phyloP scores from a whole-genome alignment of 2,113 vertebrate species.

The Willisornis vidua region DNA sequence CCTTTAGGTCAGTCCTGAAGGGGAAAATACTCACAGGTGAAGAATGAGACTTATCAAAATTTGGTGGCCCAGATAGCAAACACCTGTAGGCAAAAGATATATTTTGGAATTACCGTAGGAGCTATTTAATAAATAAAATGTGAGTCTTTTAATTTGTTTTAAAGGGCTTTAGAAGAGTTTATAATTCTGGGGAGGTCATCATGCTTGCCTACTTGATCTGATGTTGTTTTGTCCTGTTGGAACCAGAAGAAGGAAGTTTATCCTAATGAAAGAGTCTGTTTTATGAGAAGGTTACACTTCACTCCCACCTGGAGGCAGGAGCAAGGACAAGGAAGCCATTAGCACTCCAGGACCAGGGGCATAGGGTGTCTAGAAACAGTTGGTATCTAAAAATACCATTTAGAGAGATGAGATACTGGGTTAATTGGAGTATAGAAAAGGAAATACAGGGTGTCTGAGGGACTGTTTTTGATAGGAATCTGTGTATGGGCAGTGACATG shows the following conservation, averaged over 20 bases:
- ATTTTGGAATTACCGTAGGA: background rate
- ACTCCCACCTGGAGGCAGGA: background rate
- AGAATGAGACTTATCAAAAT: background rate
- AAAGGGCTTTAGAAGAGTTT: background rate
- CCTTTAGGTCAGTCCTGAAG: background rate
- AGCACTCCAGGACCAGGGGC: background rate
- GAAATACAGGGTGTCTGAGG: background rate
- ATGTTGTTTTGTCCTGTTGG: background rate
- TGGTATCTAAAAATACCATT: background rate
- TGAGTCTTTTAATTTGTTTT: background rate
- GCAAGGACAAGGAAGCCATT: background rate
- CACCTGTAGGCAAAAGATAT: background rate
- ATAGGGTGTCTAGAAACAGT: background rate
- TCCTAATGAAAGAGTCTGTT: background rate
- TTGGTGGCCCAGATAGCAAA: background rate
- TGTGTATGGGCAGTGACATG: background rate
- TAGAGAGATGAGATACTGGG: background rate
- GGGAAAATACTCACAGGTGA: background rate
- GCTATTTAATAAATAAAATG: background rate
- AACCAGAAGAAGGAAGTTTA: background rate
- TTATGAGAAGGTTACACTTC: background rate
- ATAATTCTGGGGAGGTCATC: background rate
- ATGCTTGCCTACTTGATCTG: fast-evolving
- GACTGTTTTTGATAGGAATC: background rate
- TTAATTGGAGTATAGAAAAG: background rate